Base-by-base conservation (phyloP, 2,888 invertebrate genomes). In the Melinaea marsaeus region DNA sequence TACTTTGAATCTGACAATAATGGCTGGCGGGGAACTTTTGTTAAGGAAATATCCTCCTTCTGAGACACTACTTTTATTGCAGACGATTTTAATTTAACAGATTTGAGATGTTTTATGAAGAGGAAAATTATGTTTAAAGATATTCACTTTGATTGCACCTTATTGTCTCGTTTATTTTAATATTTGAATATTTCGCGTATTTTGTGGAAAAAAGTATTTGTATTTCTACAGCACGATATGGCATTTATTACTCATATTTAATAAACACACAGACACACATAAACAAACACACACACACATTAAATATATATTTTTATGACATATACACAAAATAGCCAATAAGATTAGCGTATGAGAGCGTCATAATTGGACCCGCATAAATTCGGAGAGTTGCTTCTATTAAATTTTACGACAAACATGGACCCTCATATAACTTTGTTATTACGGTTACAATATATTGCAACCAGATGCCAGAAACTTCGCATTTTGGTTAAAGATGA, bases 341-440 rank as follows among this genome's bases (percentile, higher is more conserved):
- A 73, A 79, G 77, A 80, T 85, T 79, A 79, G 74, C 75, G 72
- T 71, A 71, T 65, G 67, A 70, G 69, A 71, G 72, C 74, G 67
- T 72, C 67, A 74, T 79, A 77, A 84, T 83, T 76, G 79, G 74
- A 73, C 79, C 79, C 78, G 77, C 83, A 83, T 87, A 86, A 87
- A 88, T 86, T 85, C 83, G 72, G 71, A 73, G 76, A 76, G 74
- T 76, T 79, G 85, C 83, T 84, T 82, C 84, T 88, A 88, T 88
- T 88, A 88, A 84, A 88, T 87, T 89, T 87, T 82, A 86, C 82
- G 85, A 84, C 83, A 83, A 85, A 84, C 85, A 84, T 73, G 77
- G 74, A 79, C 84, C 86, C 83, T 82, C 79, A 79, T 84, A 82
- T 82, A 89, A 89, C 88, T 90, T 90, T 88, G 86, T 85, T 89